phyloP scores from a whole-genome alignment of 1,140 invertebrate genomes.

The Probaryconus sp. region DNA sequence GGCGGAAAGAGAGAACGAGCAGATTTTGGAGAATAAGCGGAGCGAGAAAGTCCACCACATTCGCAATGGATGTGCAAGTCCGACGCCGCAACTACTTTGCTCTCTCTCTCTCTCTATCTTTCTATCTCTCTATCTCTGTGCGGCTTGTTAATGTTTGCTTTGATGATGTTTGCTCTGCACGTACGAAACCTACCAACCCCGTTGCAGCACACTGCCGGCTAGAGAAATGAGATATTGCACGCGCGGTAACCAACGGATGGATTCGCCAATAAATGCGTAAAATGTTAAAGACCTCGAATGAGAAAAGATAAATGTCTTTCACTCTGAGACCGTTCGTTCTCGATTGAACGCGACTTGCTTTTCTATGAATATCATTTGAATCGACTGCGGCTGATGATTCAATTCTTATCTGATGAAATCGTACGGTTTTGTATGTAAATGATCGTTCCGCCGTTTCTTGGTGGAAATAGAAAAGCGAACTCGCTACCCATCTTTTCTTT shows the following conservation, averaged over 20 bases:
- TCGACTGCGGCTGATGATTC: slow-evolving; percentile 15
- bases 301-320: slow-evolving; percentile 8
- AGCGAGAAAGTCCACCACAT: slow-evolving; percentile 1
- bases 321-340: slow-evolving; percentile 11
- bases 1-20: slow-evolving; percentile 4
- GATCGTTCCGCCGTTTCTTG: neutral
- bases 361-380: slow-evolving; percentile 38
- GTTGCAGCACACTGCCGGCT: slow-evolving; percentile 29
- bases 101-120: no score
- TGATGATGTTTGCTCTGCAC: slow-evolving; percentile 54
- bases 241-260: slow-evolving; percentile 42
- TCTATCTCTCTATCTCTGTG: no score
- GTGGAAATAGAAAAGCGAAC: no score
- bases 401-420: slow-evolving; percentile 27
- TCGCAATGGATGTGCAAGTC: slow-evolving; percentile 33
- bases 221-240: slow-evolving; percentile 60
- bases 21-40: slow-evolving; percentile 37
- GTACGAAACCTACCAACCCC: slow-evolving; percentile 35
- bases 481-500: no score
- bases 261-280: slow-evolving; percentile 51
- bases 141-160: slow-evolving; percentile 58
- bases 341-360: neutral
- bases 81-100: slow-evolving; percentile 49
- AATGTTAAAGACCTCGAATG: slow-evolving; percentile 8
- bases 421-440: slow-evolving; percentile 29